Conservation (phyloP, 1,140 invertebrate species). For the Rhyzopertha dominica region DNA sequence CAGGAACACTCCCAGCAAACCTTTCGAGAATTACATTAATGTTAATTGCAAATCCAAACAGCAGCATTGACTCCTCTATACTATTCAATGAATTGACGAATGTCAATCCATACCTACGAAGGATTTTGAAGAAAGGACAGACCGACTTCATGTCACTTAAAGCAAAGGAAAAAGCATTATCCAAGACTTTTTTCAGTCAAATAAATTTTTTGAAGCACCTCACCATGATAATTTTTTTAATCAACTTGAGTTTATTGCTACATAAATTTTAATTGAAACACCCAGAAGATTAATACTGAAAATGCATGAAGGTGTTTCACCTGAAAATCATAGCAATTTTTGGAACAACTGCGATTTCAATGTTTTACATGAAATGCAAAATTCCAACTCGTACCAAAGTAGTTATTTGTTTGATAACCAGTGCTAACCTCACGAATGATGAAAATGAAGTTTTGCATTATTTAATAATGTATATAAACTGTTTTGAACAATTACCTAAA, state of each 20-base stretch:
- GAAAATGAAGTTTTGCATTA: slow-evolving; percentile 7
- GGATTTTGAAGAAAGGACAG: slow-evolving; percentile 1
- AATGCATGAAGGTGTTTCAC: slow-evolving; percentile 4
- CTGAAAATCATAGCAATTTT: neutral
- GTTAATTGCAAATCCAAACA: slow-evolving; percentile 1
- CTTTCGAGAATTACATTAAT: slow-evolving; percentile 1
- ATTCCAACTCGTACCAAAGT: neutral
- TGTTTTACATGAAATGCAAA: neutral
- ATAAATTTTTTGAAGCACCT: neutral
- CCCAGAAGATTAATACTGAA: slow-evolving; percentile 2
- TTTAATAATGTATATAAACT: slow-evolving; percentile 5
- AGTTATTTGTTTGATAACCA: neutral
- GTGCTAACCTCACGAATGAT: neutral
- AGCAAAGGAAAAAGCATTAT: neutral
- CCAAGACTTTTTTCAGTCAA: slow-evolving; percentile 5
- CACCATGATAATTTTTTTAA: neutral
- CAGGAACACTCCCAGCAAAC: neutral
- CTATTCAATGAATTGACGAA: no score
- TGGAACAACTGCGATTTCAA: slow-evolving; percentile 3
- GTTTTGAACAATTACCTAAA: slow-evolving; percentile 3
- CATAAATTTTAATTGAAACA: neutral
- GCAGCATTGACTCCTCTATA: no score
- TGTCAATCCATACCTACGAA: neutral
- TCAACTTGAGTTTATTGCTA: neutral
- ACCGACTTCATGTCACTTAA: neutral